phyloP scores from a whole-genome alignment of 2,888 invertebrate species.

The Erannis defoliaria region DNA sequence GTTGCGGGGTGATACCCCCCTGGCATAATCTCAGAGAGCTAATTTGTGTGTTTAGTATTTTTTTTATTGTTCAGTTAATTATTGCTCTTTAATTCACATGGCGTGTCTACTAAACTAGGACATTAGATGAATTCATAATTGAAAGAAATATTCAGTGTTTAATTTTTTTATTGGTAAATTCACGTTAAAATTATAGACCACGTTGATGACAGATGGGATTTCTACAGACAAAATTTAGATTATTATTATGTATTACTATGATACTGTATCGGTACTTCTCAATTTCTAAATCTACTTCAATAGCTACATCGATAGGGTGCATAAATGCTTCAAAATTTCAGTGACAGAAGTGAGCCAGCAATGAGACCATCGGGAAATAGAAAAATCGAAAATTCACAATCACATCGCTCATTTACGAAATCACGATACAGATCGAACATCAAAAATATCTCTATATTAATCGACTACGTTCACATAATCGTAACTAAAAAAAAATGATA shows the following conservation, averaged over 20 bases:
- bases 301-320: slow-evolving; percentile 81
- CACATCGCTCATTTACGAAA: slow-evolving; percentile 74
- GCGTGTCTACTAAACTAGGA: neutral
- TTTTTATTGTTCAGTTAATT: neutral
- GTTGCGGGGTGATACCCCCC: too few relatives aligned
- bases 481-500: slow-evolving; percentile 66
- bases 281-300: slow-evolving; percentile 82
- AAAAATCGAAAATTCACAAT: slow-evolving; percentile 74
- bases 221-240: slow-evolving; percentile 82
- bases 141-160: slow-evolving; percentile 55
- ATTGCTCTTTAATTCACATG: neutral
- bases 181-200: slow-evolving; percentile 86
- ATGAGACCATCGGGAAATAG: slow-evolving; percentile 74
- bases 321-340: slow-evolving; percentile 82
- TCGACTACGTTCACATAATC: slow-evolving; percentile 78
- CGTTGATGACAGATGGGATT: slow-evolving; percentile 81
- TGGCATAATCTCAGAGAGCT: too few relatives aligned
- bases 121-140: neutral
- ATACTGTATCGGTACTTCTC: slow-evolving; percentile 83
- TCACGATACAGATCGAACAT: slow-evolving; percentile 83
- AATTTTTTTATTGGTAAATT: slow-evolving; percentile 83
- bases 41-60: too few relatives aligned
- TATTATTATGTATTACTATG: slow-evolving; percentile 73
- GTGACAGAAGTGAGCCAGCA: slow-evolving; percentile 71
- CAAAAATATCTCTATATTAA: slow-evolving; percentile 83